Evolutionary conservation across 2,797 vertebrate genomes (phyloP).

Genomic region (Microtus obscurus): DNA sequence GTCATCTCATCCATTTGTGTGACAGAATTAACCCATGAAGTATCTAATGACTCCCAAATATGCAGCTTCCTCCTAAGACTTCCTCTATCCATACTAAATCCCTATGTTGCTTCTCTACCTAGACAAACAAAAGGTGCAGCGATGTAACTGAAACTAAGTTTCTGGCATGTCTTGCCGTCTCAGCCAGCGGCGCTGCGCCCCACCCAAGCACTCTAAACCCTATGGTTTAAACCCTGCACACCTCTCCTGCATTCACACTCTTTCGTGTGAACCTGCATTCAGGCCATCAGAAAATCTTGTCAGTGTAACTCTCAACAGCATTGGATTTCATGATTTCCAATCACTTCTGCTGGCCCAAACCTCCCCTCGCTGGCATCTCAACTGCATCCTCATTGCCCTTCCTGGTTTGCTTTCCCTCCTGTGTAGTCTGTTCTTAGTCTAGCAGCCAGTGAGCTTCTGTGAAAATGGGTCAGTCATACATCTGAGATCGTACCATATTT

Average conservation of each 20-base stretch:
- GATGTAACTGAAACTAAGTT: not conserved
- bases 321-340: not conserved
- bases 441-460: not conserved
- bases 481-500: not conserved
- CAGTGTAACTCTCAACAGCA: not conserved
- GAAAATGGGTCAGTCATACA: not conserved
- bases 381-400: not conserved
- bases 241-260: not conserved
- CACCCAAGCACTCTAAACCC: not conserved
- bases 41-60: constrained; percentile 5
- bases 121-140: not conserved
- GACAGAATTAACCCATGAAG: not conserved
- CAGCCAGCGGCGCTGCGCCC: not conserved
- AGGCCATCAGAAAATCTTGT: not conserved
- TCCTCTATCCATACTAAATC: not conserved
- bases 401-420: not conserved
- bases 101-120: not conserved
- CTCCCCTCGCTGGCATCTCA: not conserved
- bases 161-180: not conserved
- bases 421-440: not conserved
- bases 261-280: not conserved
- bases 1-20: not conserved
- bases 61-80: not conserved
- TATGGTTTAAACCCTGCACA: not conserved
- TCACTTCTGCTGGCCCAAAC: not conserved